Evolutionary conservation across 53 echinoderm and acorn worm genomes (phyloP).

Genomic region (Apostichopus leukothele): DNA sequence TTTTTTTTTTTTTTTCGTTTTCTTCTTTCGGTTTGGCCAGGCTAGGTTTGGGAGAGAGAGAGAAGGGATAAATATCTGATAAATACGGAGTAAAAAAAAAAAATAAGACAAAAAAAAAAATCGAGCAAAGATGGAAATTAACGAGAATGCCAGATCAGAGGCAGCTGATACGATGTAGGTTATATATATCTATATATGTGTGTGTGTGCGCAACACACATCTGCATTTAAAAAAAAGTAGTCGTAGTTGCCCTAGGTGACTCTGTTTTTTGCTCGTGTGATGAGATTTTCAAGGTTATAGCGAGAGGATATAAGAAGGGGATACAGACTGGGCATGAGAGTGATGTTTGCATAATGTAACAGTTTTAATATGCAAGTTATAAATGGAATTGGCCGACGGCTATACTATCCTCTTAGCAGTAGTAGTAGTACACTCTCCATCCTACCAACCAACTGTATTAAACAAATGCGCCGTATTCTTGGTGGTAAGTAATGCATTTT

Average conservation of each 20-base stretch:
- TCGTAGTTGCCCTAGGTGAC: background rate
- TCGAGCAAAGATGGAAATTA: background rate
- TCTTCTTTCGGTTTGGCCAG: background rate
- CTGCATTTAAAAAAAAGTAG: background rate
- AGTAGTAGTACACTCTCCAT: too few relatives aligned
- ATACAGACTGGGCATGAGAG: background rate
- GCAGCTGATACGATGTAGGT: too few relatives aligned
- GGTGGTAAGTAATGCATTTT: too few relatives aligned
- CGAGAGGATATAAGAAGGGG: background rate
- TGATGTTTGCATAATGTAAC: constrained; percentile 3
- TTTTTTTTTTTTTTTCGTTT: constrained; percentile 5
- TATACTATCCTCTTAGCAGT: background rate
- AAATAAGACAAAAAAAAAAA: background rate
- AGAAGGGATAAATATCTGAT: background rate
- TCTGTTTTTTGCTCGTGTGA: background rate
- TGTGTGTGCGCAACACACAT: too few relatives aligned
- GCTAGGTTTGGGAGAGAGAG: background rate
- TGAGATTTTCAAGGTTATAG: background rate
- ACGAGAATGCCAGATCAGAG: too few relatives aligned
- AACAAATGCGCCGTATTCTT: too few relatives aligned
- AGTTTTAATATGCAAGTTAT: background rate
- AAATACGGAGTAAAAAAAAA: background rate
- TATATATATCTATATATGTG: too few relatives aligned
- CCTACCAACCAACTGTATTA: too few relatives aligned
- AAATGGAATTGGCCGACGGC: background rate